Conservation (phyloP, 2,888 invertebrate species). For the Timema cristinae region DNA sequence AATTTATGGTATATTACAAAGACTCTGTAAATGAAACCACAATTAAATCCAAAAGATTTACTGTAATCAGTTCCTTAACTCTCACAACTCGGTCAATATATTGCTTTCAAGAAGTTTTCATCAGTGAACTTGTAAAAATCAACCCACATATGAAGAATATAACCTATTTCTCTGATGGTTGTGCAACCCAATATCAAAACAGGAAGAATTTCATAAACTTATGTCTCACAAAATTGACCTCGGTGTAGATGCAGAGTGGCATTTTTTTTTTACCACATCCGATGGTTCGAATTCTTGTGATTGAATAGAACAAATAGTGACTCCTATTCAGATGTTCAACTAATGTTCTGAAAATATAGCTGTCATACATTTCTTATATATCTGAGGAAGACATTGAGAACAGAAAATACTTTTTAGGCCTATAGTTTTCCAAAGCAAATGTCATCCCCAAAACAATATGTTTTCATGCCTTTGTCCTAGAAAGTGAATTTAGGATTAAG, state of each 20-base stretch:
- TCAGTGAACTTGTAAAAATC: too few relatives aligned
- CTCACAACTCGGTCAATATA: too few relatives aligned
- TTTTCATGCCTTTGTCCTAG: background rate
- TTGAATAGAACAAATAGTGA: background rate
- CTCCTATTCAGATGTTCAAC: background rate
- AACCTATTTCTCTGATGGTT: too few relatives aligned
- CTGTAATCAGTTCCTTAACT: too few relatives aligned
- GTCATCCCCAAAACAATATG: background rate
- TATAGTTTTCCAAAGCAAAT: background rate
- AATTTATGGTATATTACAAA: background rate
- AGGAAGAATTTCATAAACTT: conserved; percentile 3
- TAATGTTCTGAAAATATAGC: conserved; percentile 1
- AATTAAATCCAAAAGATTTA: too few relatives aligned
- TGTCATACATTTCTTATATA: background rate
- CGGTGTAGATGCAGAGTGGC: background rate
- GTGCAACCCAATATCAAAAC: too few relatives aligned
- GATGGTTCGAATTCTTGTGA: background rate
- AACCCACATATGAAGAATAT: too few relatives aligned
- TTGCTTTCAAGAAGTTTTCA: too few relatives aligned
- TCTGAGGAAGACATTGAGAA: background rate
- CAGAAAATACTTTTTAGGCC: background rate
- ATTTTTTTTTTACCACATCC: conserved; percentile 2
- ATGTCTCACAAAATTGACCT: background rate
- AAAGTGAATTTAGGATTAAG: background rate
- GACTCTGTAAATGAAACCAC: too few relatives aligned